Evolutionary conservation across 1,140 invertebrate genomes (phyloP), one percentile per base, ranked within the genome.

Genomic region (Sipha flava): DNA sequence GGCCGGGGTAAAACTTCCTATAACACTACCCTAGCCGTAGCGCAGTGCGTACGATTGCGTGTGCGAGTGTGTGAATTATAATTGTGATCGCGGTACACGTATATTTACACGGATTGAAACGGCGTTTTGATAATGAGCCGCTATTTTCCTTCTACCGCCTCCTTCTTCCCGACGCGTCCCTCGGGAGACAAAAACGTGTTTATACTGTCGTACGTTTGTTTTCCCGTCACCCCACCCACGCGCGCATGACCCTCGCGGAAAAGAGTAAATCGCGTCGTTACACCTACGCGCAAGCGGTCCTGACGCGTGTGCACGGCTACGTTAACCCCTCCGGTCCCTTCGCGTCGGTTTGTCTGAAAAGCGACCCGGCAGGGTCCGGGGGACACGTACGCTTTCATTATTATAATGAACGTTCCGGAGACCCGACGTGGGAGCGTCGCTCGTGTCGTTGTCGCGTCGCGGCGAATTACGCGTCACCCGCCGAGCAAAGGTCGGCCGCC

Each of bases 311-410:
- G n/a, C n/a, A n/a, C n/a, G n/a, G n/a, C n/a, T n/a, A n/a, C n/a
- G n/a, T n/a, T n/a, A n/a, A n/a, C n/a, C 21, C 23, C 14, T 5
- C 21, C 5, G 4, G 3, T 18, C n/a, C 40, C 23, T 21, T 6
- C 16, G 47, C 47, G 70, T 73, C 70, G 54, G 54, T 73, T 73
- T 73, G 68, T 72, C 40, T 40, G 49, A 73, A 73, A 73, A 73
- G 47, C 34, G 49, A 59, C 52, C 52, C 47, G 23, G 29, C 26
- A 21, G 57, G 10, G 26, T 59, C 45, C n/a, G n/a, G 43, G 49
- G 5, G 7, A 59, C 73, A 57, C 52, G 34, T 59, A 77, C 73
- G 52, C 26, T 77, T 59, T 77, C 43, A 57, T 77, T 43, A 57
- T 37, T 37, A 77, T 59, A 43, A 40, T 40, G 49, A 59, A 59